A percentile compares a stretch with the other conserved stretches of the same genome.
These are phyloP conservation scores for Thalassophryne amazonica DNA, from an alignment of 2,797 vertebrate genomes.

Conservation along the genomic window DNA sequence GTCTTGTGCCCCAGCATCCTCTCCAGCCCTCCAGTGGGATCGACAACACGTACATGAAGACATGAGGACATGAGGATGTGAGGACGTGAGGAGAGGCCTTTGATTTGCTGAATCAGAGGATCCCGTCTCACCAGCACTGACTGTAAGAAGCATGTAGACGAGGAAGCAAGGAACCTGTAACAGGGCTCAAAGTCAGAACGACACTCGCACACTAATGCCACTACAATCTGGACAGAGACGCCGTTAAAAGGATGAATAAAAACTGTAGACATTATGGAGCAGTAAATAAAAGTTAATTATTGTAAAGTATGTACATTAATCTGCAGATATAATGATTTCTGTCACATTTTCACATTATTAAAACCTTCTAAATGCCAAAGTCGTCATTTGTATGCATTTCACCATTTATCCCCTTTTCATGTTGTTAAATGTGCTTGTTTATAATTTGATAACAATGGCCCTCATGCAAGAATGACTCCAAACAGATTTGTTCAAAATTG, in stretches of 20 bases:
- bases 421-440: slow-evolving; percentile 6
- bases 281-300: slow-evolving; percentile 2
- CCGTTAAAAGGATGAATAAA: not conserved
- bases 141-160: slow-evolving; percentile 61
- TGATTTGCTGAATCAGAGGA: slow-evolving; percentile 80
- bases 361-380: slow-evolving; percentile 7
- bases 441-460: slow-evolving; percentile 16
- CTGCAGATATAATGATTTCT: not conserved
- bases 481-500: no score
- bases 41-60: slow-evolving; percentile 71
- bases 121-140: slow-evolving; percentile 54
- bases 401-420: not conserved
- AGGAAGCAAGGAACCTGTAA: no score
- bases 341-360: not conserved
- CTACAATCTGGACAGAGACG: no score
- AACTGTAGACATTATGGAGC: not conserved
- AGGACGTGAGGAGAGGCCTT: slow-evolving; percentile 68
- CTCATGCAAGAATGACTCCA: no score
- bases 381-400: not conserved
- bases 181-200: slow-evolving; percentile 2
- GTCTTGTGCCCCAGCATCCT: slow-evolving; percentile 66
- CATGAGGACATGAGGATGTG: no score
- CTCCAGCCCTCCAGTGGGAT: slow-evolving; percentile 61
- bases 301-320: not conserved
- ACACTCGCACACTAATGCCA: no score